Percentiles rank a stretch among this genome's conserved stretches.
These are phyloP conservation scores for Rachycentron canadum DNA, from an alignment of 2,797 vertebrate genomes.

Conservation along the genomic window DNA sequence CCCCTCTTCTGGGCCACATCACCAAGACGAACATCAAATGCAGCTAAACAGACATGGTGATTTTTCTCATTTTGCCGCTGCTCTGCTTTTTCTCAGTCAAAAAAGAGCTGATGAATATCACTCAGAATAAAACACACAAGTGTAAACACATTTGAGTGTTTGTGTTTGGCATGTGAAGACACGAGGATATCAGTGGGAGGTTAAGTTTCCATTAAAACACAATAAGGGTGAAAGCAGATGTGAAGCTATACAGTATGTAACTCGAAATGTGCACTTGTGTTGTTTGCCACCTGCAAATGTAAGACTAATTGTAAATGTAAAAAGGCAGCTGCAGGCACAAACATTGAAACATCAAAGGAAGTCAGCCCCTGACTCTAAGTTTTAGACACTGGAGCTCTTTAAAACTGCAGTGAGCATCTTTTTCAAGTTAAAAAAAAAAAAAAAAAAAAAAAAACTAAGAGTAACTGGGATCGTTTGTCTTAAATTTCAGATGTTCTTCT, in stretches of 20 bases:
- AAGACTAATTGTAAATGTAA: background rate
- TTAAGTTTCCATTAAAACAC: slow-evolving; percentile 35
- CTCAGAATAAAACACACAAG: slow-evolving; percentile 16
- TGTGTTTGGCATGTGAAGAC: background rate
- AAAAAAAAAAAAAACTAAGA: background rate
- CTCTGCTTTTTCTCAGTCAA: background rate
- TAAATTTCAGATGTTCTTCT: background rate
- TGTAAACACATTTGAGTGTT: slow-evolving; percentile 30
- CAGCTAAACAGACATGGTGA: background rate
- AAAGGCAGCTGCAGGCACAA: background rate
- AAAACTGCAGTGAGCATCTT: background rate
- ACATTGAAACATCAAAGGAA: background rate
- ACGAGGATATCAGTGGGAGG: background rate
- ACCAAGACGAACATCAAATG: background rate
- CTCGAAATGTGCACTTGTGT: background rate
- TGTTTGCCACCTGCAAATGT: background rate
- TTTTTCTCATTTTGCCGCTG: background rate
- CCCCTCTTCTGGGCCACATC: slow-evolving; percentile 29
- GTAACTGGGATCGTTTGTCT: background rate
- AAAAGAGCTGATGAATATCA: background rate
- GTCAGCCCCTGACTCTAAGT: background rate
- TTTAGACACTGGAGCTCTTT: background rate
- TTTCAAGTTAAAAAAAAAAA: background rate
- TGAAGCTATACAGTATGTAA: background rate
- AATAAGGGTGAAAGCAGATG: background rate